Evolutionary conservation across 2,113 vertebrate genomes (phyloP).

Genomic region (Myanophis thanlyinensis): DNA sequence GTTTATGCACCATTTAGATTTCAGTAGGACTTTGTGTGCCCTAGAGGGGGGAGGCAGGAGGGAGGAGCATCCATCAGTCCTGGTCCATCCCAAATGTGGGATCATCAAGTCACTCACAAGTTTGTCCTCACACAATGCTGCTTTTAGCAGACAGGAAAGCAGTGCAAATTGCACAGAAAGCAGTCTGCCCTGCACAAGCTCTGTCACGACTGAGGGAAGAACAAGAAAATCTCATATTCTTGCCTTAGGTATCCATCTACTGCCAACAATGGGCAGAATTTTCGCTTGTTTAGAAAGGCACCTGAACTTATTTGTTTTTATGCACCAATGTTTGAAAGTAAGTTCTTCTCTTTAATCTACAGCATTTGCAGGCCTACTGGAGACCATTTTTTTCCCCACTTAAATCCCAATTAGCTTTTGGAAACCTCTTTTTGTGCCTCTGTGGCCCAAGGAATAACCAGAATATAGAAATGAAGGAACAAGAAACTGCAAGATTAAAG

Average conservation of each 20-base stretch:
- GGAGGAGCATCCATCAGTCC: neutral
- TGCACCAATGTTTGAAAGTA: slow-evolving; percentile 70
- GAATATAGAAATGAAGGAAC: slow-evolving; percentile 60
- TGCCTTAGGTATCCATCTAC: slow-evolving; percentile 33
- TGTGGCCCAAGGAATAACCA: slow-evolving; percentile 27
- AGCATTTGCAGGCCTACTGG: neutral
- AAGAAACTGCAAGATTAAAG: slow-evolving; percentile 61
- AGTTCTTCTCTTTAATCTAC: slow-evolving; percentile 23
- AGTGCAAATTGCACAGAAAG: neutral
- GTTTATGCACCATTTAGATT: neutral
- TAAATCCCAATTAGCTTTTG: neutral
- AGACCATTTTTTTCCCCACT: neutral
- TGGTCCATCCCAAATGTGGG: neutral
- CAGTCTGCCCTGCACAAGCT: no score
- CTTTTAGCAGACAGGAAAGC: neutral
- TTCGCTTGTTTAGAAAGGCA: slow-evolving; percentile 62
- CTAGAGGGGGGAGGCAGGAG: no score
- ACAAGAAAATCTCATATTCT: slow-evolving; percentile 39
- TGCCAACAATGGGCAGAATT: slow-evolving; percentile 51
- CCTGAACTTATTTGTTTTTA: slow-evolving; percentile 80
- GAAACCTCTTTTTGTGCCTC: slow-evolving; percentile 18
- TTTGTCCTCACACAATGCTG: rapidly evolving
- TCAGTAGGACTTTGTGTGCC: neutral
- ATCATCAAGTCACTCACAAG: neutral
- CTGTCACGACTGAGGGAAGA: slow-evolving; percentile 1